These are phyloP conservation scores for Grus americana DNA, from an alignment of 2,113 vertebrate species.

Conservation along the genomic window DNA sequence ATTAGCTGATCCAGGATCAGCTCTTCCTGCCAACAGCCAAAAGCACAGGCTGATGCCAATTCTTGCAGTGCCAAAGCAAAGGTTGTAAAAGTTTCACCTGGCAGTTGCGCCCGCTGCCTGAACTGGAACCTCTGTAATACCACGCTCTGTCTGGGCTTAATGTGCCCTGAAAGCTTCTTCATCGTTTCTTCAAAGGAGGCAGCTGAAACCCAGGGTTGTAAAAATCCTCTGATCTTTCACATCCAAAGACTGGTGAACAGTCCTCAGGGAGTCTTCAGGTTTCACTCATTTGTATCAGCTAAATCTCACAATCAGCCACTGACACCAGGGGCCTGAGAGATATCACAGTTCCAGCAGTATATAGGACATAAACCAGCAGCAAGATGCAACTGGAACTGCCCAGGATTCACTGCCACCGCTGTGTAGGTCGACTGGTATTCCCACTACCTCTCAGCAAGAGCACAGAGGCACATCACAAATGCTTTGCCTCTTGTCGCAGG, in stretches of 20 bases:
- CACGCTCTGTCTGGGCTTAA: not conserved
- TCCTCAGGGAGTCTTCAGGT: not conserved
- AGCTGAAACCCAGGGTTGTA: not conserved
- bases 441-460: not conserved
- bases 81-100: not conserved
- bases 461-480: not conserved
- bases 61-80: slow-evolving; percentile 5
- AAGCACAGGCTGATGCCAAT: slow-evolving; percentile 23
- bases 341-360: not conserved
- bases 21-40: slow-evolving; percentile 45
- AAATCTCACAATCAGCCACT: not conserved
- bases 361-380: not conserved
- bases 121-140: slow-evolving; percentile 12
- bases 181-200: not conserved
- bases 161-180: slow-evolving; percentile 30
- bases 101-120: slow-evolving; percentile 7
- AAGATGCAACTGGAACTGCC: not conserved
- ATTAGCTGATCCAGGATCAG: slow-evolving; percentile 32
- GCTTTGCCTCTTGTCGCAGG: not conserved
- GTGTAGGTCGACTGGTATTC: not conserved
- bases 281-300: not conserved
- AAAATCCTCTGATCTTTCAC: slow-evolving; percentile 7
- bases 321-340: not conserved
- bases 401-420: not conserved
- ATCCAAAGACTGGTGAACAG: not conserved